Conservation (phyloP, 2,888 invertebrate genomes). For the Watsonalla binaria region DNA sequence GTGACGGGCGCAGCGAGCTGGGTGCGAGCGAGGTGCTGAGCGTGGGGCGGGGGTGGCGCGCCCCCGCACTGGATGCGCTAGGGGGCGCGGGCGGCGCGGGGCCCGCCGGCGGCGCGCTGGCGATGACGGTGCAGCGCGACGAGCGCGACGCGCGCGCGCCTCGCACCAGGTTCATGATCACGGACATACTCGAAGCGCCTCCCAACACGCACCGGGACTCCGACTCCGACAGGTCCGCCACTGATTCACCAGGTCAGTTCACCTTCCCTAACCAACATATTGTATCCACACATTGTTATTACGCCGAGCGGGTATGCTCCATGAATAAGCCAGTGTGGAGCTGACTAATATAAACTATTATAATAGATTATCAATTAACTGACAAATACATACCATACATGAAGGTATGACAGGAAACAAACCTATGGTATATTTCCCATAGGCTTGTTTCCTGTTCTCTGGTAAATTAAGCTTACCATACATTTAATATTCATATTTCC, state of each 20-base stretch:
- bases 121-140: constrained; percentile 81
- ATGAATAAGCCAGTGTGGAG: too few relatives aligned
- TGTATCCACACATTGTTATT: too few relatives aligned
- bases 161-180: constrained; percentile 93
- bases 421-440: too few relatives aligned
- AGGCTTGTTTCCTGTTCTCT: too few relatives aligned
- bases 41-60: constrained; percentile 50
- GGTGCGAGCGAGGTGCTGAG: constrained; percentile 53
- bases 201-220: constrained; percentile 78
- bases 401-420: too few relatives aligned
- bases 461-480: too few relatives aligned
- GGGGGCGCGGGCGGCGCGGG: constrained; percentile 55
- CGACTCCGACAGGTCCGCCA: constrained; percentile 77
- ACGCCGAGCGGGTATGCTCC: too few relatives aligned
- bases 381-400: too few relatives aligned
- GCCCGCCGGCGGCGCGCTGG: constrained; percentile 73
- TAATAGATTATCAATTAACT: too few relatives aligned
- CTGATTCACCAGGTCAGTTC: constrained; percentile 72
- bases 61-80: constrained; percentile 60
- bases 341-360: too few relatives aligned
- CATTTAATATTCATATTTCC: too few relatives aligned
- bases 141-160: constrained; percentile 86
- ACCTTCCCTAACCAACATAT: constrained; percentile 10
- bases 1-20: constrained; percentile 40
- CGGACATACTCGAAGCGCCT: constrained; percentile 86